Conservation (phyloP, 2,888 invertebrate genomes). For the Trachelus troglodyta region DNA sequence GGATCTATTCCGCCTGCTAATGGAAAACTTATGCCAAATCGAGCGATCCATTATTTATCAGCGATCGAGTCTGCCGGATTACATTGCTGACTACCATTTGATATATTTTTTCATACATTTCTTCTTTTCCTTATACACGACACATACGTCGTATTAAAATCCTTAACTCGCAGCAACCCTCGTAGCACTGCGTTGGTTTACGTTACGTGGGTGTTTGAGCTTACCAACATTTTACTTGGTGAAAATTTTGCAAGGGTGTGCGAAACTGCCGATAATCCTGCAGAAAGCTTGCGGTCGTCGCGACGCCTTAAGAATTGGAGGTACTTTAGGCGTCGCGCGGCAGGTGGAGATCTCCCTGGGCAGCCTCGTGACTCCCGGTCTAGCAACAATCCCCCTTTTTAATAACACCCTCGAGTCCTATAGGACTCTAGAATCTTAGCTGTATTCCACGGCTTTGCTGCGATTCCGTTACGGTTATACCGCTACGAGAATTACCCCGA, state of each 20-base stretch:
- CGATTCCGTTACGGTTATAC: constrained; percentile 63
- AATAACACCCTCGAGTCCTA: constrained; percentile 61
- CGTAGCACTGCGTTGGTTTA: fast-evolving
- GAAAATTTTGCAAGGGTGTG: background rate
- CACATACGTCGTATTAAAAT: constrained; percentile 11
- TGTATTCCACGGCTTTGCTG: constrained; percentile 45
- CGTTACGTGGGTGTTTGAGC: background rate
- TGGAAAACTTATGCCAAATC: constrained; percentile 59
- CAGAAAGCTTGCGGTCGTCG: background rate
- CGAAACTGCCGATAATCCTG: background rate
- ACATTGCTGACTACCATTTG: constrained; percentile 27
- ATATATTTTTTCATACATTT: constrained; percentile 21
- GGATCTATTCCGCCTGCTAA: constrained; percentile 50
- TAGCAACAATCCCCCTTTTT: constrained; percentile 21
- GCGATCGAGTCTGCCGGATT: constrained; percentile 27
- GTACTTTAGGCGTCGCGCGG: background rate
- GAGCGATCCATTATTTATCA: constrained; percentile 50
- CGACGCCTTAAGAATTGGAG: background rate
- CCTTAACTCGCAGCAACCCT: background rate
- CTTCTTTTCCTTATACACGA: constrained; percentile 1
- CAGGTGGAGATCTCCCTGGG: background rate
- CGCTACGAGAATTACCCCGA: constrained; percentile 60
- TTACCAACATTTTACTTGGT: background rate
- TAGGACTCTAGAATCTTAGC: constrained; percentile 55
- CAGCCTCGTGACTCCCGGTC: background rate